Evolutionary conservation across 2,113 vertebrate species (phyloP).

Genomic region (Phyllopteryx taeniolatus): DNA sequence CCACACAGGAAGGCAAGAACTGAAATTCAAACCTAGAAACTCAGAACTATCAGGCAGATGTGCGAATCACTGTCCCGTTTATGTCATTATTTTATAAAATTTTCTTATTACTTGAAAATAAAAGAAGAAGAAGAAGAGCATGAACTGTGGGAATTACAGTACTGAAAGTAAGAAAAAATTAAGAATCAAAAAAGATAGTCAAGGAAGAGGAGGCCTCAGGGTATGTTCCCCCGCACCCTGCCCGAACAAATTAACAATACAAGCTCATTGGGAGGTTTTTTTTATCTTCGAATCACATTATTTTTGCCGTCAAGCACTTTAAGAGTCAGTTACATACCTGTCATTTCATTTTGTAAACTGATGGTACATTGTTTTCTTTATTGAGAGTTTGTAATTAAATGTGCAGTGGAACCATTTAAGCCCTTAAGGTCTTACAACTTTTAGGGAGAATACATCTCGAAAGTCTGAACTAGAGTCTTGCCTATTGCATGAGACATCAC

Average conservation of each 20-base stretch:
- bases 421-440: neutral
- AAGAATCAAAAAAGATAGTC: neutral
- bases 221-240: neutral
- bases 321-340: neutral
- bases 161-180: neutral
- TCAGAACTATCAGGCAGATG: no score
- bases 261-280: constrained; percentile 1
- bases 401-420: neutral
- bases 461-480: neutral
- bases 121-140: neutral
- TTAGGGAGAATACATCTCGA: neutral
- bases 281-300: neutral
- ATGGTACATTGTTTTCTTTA: neutral
- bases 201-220: neutral
- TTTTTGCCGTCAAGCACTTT: neutral
- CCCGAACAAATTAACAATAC: neutral
- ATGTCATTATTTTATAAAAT: no score
- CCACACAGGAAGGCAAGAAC: no score
- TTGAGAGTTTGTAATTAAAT: neutral
- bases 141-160: neutral
- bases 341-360: neutral
- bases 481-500: neutral
- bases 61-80: no score
- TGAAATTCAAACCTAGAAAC: no score
- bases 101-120: no score